Evolutionary conservation across 2,888 invertebrate genomes (phyloP), one percentile per base, ranked within the genome.

Genomic region (Diloba caeruleocephala): DNA sequence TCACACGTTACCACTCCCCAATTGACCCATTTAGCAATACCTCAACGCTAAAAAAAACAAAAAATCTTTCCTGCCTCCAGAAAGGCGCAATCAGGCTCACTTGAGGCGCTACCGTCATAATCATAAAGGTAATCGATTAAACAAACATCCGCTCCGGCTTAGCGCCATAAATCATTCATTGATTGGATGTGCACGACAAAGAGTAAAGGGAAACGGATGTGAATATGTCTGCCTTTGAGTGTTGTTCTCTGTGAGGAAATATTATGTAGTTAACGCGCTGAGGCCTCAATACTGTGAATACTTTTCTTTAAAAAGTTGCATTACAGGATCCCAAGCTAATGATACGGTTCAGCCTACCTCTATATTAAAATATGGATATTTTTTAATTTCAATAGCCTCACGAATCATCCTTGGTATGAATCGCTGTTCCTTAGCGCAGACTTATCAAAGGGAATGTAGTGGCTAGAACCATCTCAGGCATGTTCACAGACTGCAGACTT

Each of bases 121-220:
- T 79, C 72, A 73, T 76, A 60, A 71, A 76, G 62, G 77, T 87
- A 90, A 90, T 90, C 92, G 91, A 90, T 90, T 92, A 88, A 89
- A 88, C 90, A 90, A 90, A 92, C 90, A 92, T 92, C 92, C 92
- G 90, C 78, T 81, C 69, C n/a, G 71, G 72, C 77, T 76, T 78
- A 74, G 65, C 74, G 76, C 81, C 79, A 87, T 92, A 90, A 92
- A 92, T 92, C 92, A 92, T 87, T 71, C 74, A 77, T 71, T 86
- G 89, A 91, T 92, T 90, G 90, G 86, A 65, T 78, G 61, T 28
- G 51, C 37, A 26, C 32, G 29, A 3, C 81, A 84, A 38, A 82
- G 87, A 85, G 23, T 69, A 59, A 3, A 10, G 0, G 1, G 3
- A 1, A 8, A 7, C 4, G 10, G 0, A 3, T 9, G 8, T 3